These are phyloP conservation scores for Meganola albula DNA, from an alignment of 2,888 invertebrate genomes.

Conservation along the genomic window DNA sequence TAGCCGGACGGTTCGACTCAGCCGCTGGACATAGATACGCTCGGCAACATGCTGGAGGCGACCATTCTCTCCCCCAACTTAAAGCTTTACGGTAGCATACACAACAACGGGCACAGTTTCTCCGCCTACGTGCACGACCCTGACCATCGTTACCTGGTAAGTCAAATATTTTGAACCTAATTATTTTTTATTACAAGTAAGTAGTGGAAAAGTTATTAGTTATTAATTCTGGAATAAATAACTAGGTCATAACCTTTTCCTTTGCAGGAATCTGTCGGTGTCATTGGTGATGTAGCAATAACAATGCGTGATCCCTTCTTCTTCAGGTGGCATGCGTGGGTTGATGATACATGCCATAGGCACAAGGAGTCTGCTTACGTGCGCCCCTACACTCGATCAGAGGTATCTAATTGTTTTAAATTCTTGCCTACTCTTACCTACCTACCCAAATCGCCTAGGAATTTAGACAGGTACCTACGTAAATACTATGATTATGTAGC, in stretches of 20 bases:
- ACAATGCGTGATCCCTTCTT: conserved; percentile 93
- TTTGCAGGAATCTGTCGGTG: conserved; percentile 83
- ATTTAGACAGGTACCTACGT: too few species aligned
- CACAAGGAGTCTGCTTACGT: conserved; percentile 77
- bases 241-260: too few species aligned
- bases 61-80: conserved; percentile 81
- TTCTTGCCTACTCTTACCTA: too few species aligned
- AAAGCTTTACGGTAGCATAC: conserved; percentile 82
- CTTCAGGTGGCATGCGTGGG: conserved; percentile 89
- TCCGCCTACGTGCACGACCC: conserved; percentile 86
- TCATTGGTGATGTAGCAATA: conserved; percentile 89
- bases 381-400: conserved; percentile 55
- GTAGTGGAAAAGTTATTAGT: neutral
- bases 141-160: conserved; percentile 82
- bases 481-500: too few species aligned
- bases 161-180: conserved; percentile 17
- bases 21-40: conserved; percentile 79
- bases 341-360: conserved; percentile 85
- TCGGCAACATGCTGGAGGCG: conserved; percentile 85
- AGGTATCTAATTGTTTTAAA: too few species aligned
- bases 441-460: too few species aligned
- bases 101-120: conserved; percentile 85
- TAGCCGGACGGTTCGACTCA: conserved; percentile 71
- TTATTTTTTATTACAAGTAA: neutral
- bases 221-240: neutral